A percentile compares a stretch with the other conserved stretches of the same genome.
Evolutionary conservation across 2,113 vertebrate genomes (phyloP).

Genomic region (Meles meles): DNA sequence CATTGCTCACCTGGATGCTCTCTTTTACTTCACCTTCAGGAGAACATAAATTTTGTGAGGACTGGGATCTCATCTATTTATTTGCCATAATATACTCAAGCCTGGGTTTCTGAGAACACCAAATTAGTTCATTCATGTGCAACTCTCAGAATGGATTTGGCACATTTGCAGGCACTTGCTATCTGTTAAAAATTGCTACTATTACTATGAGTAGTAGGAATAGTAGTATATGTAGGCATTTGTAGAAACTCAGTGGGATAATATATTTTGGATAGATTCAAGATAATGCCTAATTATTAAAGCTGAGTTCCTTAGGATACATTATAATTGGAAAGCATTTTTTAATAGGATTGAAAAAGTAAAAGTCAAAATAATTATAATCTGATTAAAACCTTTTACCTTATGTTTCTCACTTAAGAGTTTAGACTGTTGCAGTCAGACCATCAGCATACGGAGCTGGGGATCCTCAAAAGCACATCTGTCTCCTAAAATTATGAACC

Average conservation of each 20-base stretch:
- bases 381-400: background rate
- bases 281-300: background rate
- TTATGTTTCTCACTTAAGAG: background rate
- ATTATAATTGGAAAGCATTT: background rate
- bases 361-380: constrained; percentile 1
- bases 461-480: background rate
- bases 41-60: background rate
- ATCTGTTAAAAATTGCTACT: background rate
- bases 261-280: background rate
- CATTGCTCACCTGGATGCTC: no score
- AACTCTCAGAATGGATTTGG: background rate
- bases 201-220: background rate
- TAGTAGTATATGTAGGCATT: constrained; percentile 1
- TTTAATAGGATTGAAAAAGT: constrained; percentile 16
- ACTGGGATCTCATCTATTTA: background rate
- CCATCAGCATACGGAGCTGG: background rate
- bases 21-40: background rate
- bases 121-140: background rate
- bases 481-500: background rate
- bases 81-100: background rate
- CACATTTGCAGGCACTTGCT: background rate
- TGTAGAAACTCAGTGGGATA: background rate
- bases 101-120: background rate
- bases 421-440: background rate
- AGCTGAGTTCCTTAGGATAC: background rate